A percentile compares a stretch with the other conserved stretches of the same genome.
These are phyloP conservation scores for Tridacna gigas DNA, from an alignment of 2,888 invertebrate genomes.

Conservation along the genomic window DNA sequence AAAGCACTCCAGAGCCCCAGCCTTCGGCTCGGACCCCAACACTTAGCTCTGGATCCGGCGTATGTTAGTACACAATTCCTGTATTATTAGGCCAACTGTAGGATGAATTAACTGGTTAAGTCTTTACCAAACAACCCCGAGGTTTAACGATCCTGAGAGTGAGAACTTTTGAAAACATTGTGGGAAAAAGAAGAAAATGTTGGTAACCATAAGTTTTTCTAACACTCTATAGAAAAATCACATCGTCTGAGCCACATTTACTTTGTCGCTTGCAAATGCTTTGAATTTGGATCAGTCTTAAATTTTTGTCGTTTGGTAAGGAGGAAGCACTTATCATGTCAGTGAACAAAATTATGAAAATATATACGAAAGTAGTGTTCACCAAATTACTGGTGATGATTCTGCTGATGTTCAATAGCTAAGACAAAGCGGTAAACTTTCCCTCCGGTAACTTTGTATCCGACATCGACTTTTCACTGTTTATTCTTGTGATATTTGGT, in stretches of 20 bases:
- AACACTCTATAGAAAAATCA: no score
- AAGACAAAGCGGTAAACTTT: neutral
- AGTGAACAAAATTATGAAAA: neutral
- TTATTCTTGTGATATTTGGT: conserved; percentile 5
- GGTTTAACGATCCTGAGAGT: no score
- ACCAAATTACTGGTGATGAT: neutral
- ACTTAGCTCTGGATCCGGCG: no score
- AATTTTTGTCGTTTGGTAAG: no score
- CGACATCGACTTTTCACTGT: neutral
- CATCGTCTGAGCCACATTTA: no score
- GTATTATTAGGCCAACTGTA: no score
- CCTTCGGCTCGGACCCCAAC: no score
- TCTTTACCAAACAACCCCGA: no score
- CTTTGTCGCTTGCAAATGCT: neutral
- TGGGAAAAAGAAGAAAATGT: neutral
- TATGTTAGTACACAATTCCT: no score
- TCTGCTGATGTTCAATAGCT: neutral
- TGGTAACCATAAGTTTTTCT: neutral
- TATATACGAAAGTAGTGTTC: neutral
- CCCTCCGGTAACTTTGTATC: neutral
- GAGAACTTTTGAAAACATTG: conserved; percentile 2
- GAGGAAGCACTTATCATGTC: neutral
- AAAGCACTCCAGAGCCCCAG: no score
- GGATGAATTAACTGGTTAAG: no score
- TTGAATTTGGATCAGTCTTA: no score